These are phyloP conservation scores for Xenopus borealis DNA, from an alignment of 2,113 vertebrate genomes.

Conservation along the genomic window DNA sequence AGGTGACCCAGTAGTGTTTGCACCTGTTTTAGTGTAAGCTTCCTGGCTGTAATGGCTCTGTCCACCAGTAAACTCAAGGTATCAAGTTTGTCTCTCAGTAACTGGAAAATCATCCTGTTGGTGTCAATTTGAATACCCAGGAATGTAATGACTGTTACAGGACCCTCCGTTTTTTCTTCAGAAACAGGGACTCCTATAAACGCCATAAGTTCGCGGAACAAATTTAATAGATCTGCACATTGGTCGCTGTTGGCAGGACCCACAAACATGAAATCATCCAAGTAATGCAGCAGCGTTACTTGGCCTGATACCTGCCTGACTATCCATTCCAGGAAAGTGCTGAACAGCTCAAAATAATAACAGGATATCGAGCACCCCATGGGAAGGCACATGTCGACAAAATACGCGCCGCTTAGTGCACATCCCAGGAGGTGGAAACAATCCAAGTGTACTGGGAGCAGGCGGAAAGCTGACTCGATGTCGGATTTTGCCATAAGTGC, in stretches of 20 bases:
- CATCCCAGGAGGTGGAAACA: not conserved
- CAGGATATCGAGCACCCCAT: not conserved
- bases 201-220: not conserved
- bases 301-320: not conserved
- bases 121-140: not conserved
- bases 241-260: not conserved
- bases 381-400: not conserved
- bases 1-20: too few relatives aligned
- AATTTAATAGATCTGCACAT: rapidly evolving
- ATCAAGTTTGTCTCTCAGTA: too few relatives aligned
- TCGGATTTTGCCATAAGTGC: not conserved
- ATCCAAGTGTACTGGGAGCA: not conserved
- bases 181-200: not conserved
- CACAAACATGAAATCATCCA: not conserved
- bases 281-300: not conserved
- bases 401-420: not conserved
- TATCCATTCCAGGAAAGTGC: not conserved
- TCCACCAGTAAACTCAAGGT: too few relatives aligned
- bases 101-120: not conserved
- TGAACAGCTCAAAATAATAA: not conserved
- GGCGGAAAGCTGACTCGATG: not conserved
- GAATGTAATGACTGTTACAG: not conserved
- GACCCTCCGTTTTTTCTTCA: not conserved
- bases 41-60: too few relatives aligned
- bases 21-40: too few relatives aligned